These are phyloP conservation scores for Thymelicus sylvestris DNA, from an alignment of 2,888 invertebrate genomes.

Conservation along the genomic window DNA sequence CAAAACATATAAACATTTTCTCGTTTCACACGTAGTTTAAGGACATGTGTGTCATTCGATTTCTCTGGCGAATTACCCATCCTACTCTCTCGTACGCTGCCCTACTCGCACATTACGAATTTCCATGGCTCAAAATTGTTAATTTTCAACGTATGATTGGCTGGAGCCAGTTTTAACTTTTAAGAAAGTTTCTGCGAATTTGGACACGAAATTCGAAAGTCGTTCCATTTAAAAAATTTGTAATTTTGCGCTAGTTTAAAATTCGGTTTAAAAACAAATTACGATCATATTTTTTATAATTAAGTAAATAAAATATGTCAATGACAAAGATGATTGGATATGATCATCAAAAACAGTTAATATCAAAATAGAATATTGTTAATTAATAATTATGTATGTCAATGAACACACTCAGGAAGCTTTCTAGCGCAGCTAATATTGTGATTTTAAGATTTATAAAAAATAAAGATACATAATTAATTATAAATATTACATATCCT, in stretches of 20 bases:
- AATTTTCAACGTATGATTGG: constrained; percentile 6
- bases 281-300: neutral
- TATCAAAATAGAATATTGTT: no score
- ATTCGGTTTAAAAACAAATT: neutral
- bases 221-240: neutral
- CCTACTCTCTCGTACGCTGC: neutral
- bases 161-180: constrained; percentile 14
- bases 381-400: no score
- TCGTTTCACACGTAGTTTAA: constrained; percentile 8
- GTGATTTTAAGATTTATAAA: no score
- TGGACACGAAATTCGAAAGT: constrained; percentile 12
- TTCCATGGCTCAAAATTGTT: constrained; percentile 15
- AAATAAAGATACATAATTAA: no score
- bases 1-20: neutral
- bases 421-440: no score
- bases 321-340: no score
- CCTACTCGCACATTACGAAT: constrained; percentile 9
- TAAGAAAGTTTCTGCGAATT: constrained; percentile 9
- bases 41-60: constrained; percentile 11
- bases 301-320: no score
- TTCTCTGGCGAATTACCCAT: neutral
- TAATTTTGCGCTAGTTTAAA: neutral
- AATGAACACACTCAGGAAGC: no score
- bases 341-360: no score
- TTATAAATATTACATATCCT: no score